Percentiles rank a stretch among this genome's conserved stretches.
phyloP scores from a whole-genome alignment of 2,797 vertebrate genomes.

The Anolis apletophallus region DNA sequence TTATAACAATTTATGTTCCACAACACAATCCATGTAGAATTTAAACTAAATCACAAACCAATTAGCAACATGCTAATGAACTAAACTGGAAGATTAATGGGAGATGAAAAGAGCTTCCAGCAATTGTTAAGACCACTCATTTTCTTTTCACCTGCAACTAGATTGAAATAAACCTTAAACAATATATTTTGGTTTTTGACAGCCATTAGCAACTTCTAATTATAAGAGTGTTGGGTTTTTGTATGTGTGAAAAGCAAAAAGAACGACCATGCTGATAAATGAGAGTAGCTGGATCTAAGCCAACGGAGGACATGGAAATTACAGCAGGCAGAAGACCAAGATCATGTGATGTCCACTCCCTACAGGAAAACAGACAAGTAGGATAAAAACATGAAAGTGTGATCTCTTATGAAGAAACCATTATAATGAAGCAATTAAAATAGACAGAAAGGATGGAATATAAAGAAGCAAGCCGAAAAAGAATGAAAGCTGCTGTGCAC shows the following conservation, averaged over 20 bases:
- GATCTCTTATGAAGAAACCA: not conserved
- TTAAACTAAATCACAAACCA: conserved; percentile 58
- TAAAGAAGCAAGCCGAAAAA: not conserved
- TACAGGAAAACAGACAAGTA: not conserved
- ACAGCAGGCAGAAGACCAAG: not conserved
- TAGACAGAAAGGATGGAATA: not conserved
- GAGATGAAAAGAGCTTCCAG: conserved; percentile 26
- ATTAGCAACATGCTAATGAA: conserved; percentile 63
- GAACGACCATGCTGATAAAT: not conserved
- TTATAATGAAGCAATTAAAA: not conserved
- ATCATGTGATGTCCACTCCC: not conserved
- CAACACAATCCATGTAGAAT: conserved; percentile 42
- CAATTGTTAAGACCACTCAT: not conserved
- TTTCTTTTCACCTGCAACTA: conserved; percentile 56
- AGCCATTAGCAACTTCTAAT: conserved; percentile 40
- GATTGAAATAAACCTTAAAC: conserved; percentile 49
- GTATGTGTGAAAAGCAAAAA: not conserved
- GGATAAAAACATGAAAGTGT: conserved; percentile 3
- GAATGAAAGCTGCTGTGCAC: not conserved
- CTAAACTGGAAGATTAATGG: conserved; percentile 59
- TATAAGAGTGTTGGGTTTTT: not conserved
- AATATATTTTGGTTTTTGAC: conserved; percentile 45
- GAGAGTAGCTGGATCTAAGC: conserved; percentile 13
- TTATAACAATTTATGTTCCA: conserved; percentile 35
- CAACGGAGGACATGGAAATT: not conserved